phyloP scores from a whole-genome alignment of 2,797 vertebrate species.

The Hypotaenidia philippensis region DNA sequence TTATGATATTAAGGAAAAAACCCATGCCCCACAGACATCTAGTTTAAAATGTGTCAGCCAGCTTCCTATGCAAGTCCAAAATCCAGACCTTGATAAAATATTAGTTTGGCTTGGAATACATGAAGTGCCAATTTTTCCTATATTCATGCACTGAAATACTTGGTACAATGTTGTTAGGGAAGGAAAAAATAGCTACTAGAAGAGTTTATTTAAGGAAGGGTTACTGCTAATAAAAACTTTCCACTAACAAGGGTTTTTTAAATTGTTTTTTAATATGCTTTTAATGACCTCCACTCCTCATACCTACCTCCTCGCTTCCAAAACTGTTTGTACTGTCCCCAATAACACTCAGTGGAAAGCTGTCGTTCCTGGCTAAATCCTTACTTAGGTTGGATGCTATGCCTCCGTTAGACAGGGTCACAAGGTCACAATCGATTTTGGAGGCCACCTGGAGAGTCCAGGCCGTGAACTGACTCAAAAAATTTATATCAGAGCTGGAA shows the following conservation, averaged over 20 bases:
- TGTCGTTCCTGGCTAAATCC: conserved; percentile 88
- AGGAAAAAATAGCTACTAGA: background rate
- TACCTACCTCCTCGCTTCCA: conserved; percentile 78
- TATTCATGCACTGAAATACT: background rate
- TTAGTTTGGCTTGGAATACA: background rate
- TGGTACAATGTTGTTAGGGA: background rate
- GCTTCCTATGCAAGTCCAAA: conserved; percentile 49
- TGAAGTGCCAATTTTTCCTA: background rate
- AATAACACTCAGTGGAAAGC: conserved; percentile 86
- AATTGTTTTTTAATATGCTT: conserved; percentile 83
- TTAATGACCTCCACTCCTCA: conserved; percentile 85
- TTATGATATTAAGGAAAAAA: background rate
- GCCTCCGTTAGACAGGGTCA: conserved; percentile 88
- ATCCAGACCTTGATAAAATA: background rate
- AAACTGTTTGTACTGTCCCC: conserved; percentile 84
- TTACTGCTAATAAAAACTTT: conserved; percentile 23
- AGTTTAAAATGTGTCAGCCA: background rate
- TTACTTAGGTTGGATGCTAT: conserved; percentile 86
- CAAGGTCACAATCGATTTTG: conserved; percentile 96
- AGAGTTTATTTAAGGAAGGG: background rate
- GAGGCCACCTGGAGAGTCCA: conserved; percentile 96
- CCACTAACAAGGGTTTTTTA: conserved; percentile 8
- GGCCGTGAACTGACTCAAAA: conserved; percentile 98
- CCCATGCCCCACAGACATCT: background rate
- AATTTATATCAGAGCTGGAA: conserved; percentile 95